phyloP scores from a whole-genome alignment of 1,140 invertebrate species.

The Micrasema longulum region DNA sequence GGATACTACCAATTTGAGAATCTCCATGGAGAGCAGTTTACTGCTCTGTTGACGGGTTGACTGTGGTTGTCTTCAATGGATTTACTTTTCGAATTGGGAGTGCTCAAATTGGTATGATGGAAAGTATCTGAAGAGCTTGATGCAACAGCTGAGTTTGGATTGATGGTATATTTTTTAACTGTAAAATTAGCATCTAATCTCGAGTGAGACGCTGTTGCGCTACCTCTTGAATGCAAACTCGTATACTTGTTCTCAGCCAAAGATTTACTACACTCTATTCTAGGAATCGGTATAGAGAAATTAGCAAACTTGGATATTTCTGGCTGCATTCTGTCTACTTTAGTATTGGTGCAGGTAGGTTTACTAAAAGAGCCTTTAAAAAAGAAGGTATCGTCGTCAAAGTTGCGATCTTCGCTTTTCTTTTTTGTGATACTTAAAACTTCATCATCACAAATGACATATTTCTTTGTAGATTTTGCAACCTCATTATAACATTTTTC shows the following conservation, averaged over 20 bases:
- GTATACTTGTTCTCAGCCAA: background rate
- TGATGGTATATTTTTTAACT: no score
- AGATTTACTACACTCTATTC: background rate
- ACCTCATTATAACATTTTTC: background rate
- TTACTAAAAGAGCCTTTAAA: conserved; percentile 21
- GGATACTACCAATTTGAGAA: no score
- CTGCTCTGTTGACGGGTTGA: background rate
- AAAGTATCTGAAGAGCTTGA: no score
- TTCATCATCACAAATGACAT: conserved; percentile 21
- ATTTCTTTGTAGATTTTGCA: conserved; percentile 14
- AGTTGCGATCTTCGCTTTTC: background rate
- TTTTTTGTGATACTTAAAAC: background rate
- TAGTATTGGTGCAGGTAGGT: background rate
- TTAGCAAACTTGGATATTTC: no score
- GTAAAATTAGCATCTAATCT: no score
- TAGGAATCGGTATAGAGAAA: no score
- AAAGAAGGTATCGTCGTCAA: conserved; percentile 27
- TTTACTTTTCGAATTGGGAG: background rate
- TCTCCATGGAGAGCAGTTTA: conserved; percentile 4
- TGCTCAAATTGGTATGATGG: no score
- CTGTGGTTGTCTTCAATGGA: background rate
- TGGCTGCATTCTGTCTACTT: conserved; percentile 9
- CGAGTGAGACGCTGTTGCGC: background rate
- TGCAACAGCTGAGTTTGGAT: background rate
- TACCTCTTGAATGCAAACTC: background rate